phyloP scores from a whole-genome alignment of 2,888 invertebrate species.

The Trissolcus brochymenae region DNA sequence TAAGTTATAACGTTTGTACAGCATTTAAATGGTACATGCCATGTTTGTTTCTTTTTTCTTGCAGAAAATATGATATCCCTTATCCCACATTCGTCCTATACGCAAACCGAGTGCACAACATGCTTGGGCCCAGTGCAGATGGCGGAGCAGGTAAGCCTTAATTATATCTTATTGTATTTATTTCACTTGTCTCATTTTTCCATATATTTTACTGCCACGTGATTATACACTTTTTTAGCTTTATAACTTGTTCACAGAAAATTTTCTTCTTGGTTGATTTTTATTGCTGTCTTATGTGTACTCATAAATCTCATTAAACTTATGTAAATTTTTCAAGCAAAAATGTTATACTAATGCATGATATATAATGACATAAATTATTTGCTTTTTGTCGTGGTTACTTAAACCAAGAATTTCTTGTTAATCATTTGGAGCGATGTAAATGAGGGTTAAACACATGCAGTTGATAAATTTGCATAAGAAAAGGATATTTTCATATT shows the following conservation, averaged over 20 bases:
- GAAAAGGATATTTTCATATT: too few species aligned
- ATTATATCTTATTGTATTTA: conserved; percentile 62
- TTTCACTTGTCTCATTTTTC: conserved; percentile 40
- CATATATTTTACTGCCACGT: conserved; percentile 38
- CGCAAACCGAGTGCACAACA: conserved; percentile 94
- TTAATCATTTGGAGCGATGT: too few species aligned
- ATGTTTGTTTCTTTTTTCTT: conserved; percentile 55
- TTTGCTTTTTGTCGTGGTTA: too few species aligned
- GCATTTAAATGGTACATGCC: conserved; percentile 26
- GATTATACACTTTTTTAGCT: conserved; percentile 20
- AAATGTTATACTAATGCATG: too few species aligned
- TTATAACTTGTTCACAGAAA: conserved; percentile 5
- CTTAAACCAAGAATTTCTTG: too few species aligned
- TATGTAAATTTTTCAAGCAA: too few species aligned
- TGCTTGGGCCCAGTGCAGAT: conserved; percentile 94
- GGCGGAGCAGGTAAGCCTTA: conserved; percentile 88
- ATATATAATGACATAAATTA: too few species aligned
- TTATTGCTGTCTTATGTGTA: background rate
- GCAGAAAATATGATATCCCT: conserved; percentile 93
- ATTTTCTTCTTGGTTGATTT: background rate
- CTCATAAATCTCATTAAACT: too few species aligned
- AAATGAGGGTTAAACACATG: too few species aligned
- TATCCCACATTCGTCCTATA: conserved; percentile 96
- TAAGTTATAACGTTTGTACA: conserved; percentile 20
- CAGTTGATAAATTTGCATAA: too few species aligned